Evolutionary conservation across 2,888 invertebrate species (phyloP).

Genomic region (Acheta domesticus): DNA sequence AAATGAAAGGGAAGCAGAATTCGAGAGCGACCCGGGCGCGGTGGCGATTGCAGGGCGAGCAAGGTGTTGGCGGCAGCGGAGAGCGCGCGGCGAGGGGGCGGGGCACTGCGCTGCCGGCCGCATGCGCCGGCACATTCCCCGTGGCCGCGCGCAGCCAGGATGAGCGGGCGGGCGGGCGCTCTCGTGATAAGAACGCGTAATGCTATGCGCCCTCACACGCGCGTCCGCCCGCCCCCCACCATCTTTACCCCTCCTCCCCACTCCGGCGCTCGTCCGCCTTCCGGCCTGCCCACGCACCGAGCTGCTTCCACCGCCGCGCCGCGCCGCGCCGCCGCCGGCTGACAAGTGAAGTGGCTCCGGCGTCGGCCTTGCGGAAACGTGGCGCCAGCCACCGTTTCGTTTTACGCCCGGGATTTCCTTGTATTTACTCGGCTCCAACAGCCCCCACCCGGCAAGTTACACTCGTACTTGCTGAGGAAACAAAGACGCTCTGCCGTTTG

Average conservation of each 20-base stretch:
- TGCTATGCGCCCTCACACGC: conserved; percentile 18
- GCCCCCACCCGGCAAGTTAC: no score
- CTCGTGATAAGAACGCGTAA: conserved; percentile 8
- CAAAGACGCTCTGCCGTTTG: no score
- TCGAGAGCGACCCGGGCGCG: no score
- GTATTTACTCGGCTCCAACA: not conserved
- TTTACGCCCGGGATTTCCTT: conserved; percentile 18
- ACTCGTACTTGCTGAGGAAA: no score
- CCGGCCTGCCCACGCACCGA: not conserved
- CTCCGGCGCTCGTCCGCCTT: not conserved
- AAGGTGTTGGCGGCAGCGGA: no score
- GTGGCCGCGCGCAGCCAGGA: not conserved
- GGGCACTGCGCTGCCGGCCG: no score
- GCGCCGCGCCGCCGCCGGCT: not conserved
- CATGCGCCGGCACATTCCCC: not conserved
- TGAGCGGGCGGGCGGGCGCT: not conserved
- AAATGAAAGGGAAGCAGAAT: no score
- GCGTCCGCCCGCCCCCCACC: conserved; percentile 4
- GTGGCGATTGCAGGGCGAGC: no score
- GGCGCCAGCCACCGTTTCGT: conserved; percentile 6
- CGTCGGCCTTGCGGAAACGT: not conserved
- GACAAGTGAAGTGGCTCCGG: not conserved
- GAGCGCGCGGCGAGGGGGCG: no score
- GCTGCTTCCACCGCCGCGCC: not conserved
- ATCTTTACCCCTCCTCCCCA: not conserved